These are phyloP conservation scores for Pogonomyrmex californicus DNA, from an alignment of 1,140 invertebrate species.

Conservation along the genomic window DNA sequence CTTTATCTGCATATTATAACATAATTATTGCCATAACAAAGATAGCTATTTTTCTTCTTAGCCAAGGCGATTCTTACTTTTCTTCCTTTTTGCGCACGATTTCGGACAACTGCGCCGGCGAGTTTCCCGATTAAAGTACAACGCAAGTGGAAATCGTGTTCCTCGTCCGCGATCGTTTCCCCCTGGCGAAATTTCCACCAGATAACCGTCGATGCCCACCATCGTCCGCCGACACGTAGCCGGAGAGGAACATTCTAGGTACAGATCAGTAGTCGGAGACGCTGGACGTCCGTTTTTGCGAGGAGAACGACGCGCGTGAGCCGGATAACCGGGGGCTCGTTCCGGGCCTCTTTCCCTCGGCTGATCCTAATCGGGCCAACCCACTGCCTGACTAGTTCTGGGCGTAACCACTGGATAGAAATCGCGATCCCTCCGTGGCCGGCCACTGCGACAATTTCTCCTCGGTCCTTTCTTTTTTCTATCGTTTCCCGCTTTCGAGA, in stretches of 20 bases:
- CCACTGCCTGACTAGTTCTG: slow-evolving; percentile 79
- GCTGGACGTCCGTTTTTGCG: slow-evolving; percentile 62
- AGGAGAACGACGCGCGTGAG: slow-evolving; percentile 66
- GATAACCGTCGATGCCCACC: slow-evolving; percentile 47
- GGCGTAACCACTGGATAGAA: slow-evolving; percentile 80
- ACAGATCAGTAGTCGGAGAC: slow-evolving; percentile 49
- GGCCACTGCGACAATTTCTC: slow-evolving; percentile 36
- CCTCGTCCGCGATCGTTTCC: background rate
- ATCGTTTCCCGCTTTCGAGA: slow-evolving; percentile 48
- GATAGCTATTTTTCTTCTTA: background rate
- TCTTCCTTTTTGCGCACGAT: background rate
- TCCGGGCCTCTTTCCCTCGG: slow-evolving; percentile 55
- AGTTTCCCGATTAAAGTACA: slow-evolving; percentile 12
- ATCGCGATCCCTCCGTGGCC: slow-evolving; percentile 61
- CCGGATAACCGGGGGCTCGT: slow-evolving; percentile 60
- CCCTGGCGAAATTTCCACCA: slow-evolving; percentile 30
- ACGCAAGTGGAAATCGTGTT: slow-evolving; percentile 41
- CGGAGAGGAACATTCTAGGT: slow-evolving; percentile 51
- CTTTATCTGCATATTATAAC: background rate
- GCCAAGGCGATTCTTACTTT: background rate
- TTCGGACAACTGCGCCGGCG: background rate
- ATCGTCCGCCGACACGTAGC: slow-evolving; percentile 53
- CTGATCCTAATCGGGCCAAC: slow-evolving; percentile 79
- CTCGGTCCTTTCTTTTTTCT: slow-evolving; percentile 55
- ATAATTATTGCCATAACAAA: background rate